Conservation (phyloP, 2,113 vertebrate species). For the Taurulus bubalis region DNA sequence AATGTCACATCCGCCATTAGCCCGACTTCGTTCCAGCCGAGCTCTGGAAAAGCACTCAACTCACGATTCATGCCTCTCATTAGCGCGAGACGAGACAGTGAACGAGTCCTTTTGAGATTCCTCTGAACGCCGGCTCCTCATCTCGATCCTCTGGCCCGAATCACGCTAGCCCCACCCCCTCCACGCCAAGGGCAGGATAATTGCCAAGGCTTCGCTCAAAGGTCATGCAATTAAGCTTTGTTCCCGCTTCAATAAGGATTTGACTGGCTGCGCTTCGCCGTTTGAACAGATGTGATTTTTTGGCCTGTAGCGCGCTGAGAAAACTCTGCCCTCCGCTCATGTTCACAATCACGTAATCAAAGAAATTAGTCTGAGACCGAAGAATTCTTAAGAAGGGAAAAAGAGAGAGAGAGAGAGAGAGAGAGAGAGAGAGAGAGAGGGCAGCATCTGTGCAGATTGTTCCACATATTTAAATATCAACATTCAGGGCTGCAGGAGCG, state of each 20-base stretch:
- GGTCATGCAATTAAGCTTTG: conserved; percentile 80
- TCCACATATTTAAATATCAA: conserved; percentile 27
- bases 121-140: conserved; percentile 57
- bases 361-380: conserved; percentile 21
- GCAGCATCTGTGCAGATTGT: conserved; percentile 7
- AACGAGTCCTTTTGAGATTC: conserved; percentile 72
- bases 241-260: conserved; percentile 73
- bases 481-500: conserved; percentile 10
- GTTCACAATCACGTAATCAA: conserved; percentile 34
- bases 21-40: conserved; percentile 41
- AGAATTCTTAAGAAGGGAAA: neutral
- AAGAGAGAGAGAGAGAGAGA: neutral
- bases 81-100: conserved; percentile 69
- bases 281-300: conserved; percentile 72
- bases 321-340: conserved; percentile 32
- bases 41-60: conserved; percentile 68
- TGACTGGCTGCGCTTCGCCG: conserved; percentile 58
- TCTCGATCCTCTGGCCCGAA: conserved; percentile 64
- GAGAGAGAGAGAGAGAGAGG: neutral
- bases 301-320: conserved; percentile 42
- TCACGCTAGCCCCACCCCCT: conserved; percentile 28
- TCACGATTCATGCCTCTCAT: conserved; percentile 75
- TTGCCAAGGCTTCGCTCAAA: conserved; percentile 75
- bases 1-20: conserved; percentile 75
- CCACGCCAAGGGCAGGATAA: conserved; percentile 74